These are phyloP conservation scores for Pseudomyrmex cubaensis DNA, from an alignment of 1,140 invertebrate species.

Conservation along the genomic window DNA sequence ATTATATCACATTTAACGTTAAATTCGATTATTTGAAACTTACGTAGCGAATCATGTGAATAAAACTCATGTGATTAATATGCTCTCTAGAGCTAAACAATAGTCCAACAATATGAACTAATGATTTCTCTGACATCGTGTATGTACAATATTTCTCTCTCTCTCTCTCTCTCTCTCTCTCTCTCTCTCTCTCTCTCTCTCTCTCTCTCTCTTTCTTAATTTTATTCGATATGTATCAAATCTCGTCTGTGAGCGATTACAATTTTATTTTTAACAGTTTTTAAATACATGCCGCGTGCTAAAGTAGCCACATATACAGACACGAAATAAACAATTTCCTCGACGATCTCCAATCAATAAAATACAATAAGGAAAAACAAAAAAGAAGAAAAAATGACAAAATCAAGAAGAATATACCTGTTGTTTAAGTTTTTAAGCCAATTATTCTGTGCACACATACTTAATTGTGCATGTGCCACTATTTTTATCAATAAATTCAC, in stretches of 20 bases:
- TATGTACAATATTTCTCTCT: not conserved
- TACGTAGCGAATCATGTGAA: conserved; percentile 11
- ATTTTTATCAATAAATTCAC: conserved; percentile 44
- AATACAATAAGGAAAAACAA: not conserved
- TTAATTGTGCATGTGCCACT: conserved; percentile 5
- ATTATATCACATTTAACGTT: not conserved
- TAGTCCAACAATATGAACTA: not conserved
- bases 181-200: not conserved
- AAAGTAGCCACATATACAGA: conserved; percentile 35
- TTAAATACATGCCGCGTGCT: conserved; percentile 22
- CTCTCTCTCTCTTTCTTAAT: not conserved
- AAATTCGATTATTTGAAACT: not conserved
- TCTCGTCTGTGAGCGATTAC: not conserved
- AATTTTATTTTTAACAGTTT: conserved; percentile 52
- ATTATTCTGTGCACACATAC: conserved; percentile 42
- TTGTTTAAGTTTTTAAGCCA: conserved; percentile 51
- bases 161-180: not conserved
- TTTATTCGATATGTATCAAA: conserved; percentile 16
- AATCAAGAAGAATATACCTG: not conserved
- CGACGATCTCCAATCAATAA: conserved; percentile 25
- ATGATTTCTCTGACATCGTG: not conserved
- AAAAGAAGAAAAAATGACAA: not conserved
- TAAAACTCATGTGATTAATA: conserved; percentile 22
- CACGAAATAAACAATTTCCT: conserved; percentile 19
- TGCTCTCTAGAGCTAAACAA: not conserved